Base-by-base conservation (phyloP, 2,797 vertebrate species). In the Fistularia commersonii region DNA sequence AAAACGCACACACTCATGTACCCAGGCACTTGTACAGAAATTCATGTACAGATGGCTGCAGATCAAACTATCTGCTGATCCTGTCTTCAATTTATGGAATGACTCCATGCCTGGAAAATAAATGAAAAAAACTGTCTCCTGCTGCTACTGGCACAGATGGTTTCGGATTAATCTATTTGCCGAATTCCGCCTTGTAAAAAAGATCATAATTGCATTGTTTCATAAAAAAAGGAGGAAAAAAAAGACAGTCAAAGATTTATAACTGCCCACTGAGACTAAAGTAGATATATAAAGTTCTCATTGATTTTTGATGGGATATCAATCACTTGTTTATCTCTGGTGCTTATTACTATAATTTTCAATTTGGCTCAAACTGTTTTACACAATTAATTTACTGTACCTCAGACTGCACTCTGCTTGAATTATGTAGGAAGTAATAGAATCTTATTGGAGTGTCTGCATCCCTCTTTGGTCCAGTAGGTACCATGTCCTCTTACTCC, bases 401-500 rank as follows among this genome's bases (percentile, higher is more conserved):
- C 39, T 40, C 41, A 52, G 41, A 49, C 58, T 37, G 34, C 4
- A 32, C 23, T 46, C 1, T 35, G 10, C 12, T 48, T 49, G 14
- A 45, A 8, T 8, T 41, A 8, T 33, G 33, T 38, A 33, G 23
- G 47, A 57, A 51, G 49, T 48, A 55, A 37, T 46, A 58, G 37
- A 50, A 23, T 48, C 35, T 60, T 62, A 23, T 53, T 60, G 54
- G 64, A 59, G 36, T 60, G 63, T 61, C 54, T 32, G 50, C 64
- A 31, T 62, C 40, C 57, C 14, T 67, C 71, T 73, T 61, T 74
- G 65, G 69, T 79, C 57, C 50, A 69, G 59, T 72, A 70, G 82
- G 57, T 77, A 60, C 53, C 43, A 51, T 55, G 72, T 83, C 81
- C 76, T 82, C 82, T 79, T 66, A 58, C 72, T 77, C 72, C 72